A percentile compares a stretch with the other conserved stretches of the same genome.
These are phyloP conservation scores for Heliconius hortense DNA, from an alignment of 2,888 invertebrate genomes.

Conservation along the genomic window DNA sequence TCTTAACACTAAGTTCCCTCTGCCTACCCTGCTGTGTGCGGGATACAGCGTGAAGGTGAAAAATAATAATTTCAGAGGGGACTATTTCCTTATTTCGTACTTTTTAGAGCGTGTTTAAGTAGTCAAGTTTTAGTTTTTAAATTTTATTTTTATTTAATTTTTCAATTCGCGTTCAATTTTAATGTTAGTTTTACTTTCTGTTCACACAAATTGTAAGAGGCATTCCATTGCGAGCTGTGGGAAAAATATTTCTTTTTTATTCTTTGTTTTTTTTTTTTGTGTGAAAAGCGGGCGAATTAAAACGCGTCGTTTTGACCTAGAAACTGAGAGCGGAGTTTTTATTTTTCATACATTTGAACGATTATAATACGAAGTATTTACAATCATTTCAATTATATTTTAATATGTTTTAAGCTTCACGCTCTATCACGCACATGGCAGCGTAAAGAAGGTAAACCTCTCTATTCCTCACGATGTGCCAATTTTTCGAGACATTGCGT, in stretches of 20 bases:
- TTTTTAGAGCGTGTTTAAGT: too few species aligned
- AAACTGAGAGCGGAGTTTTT: slow-evolving; percentile 19
- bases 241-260: slow-evolving; percentile 9
- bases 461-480: too few species aligned
- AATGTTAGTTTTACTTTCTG: background rate
- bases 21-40: background rate
- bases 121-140: too few species aligned
- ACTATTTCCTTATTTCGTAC: too few species aligned
- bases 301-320: slow-evolving; percentile 28
- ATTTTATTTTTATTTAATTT: background rate
- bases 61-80: too few species aligned
- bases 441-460: too few species aligned
- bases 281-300: slow-evolving; percentile 20
- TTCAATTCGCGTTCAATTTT: background rate
- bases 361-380: slow-evolving; percentile 13
- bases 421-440: too few species aligned
- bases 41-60: background rate
- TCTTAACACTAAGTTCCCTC: background rate
- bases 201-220: slow-evolving; percentile 5
- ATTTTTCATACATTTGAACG: slow-evolving; percentile 24
- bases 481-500: too few species aligned
- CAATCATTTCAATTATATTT: background rate
- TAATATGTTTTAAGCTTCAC: background rate
- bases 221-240: background rate
- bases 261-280: slow-evolving; percentile 16